Evolutionary conservation across 2,888 invertebrate genomes (phyloP).

Genomic region (Gnatocerus cornutus): DNA sequence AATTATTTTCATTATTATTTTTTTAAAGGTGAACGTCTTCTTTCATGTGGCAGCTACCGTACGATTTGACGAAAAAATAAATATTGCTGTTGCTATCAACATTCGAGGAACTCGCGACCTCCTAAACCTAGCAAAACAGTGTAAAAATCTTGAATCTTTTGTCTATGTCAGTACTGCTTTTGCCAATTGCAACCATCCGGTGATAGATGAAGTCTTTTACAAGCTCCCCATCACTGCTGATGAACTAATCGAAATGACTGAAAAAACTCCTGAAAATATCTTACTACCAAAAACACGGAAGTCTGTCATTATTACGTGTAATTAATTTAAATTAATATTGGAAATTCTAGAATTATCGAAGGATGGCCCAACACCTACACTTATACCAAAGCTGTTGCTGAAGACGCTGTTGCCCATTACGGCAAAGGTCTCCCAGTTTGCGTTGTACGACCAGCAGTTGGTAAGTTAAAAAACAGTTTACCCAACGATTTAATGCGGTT

Average conservation of each 20-base stretch:
- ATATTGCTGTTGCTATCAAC: constrained; percentile 71
- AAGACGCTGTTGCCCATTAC: constrained; percentile 75
- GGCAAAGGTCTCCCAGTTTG: constrained; percentile 75
- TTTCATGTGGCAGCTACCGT: constrained; percentile 73
- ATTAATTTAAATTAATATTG: too few relatives aligned
- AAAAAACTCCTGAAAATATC: constrained; percentile 64
- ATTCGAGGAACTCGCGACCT: constrained; percentile 72
- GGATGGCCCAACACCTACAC: constrained; percentile 82
- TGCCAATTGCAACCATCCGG: constrained; percentile 56
- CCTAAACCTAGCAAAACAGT: constrained; percentile 69
- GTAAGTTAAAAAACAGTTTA: too few relatives aligned
- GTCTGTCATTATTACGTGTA: background rate
- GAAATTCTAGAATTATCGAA: constrained; percentile 68
- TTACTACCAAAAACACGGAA: constrained; percentile 8
- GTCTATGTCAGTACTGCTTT: constrained; percentile 63
- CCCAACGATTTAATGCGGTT: too few relatives aligned
- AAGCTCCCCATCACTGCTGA: constrained; percentile 71
- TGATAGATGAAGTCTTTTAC: constrained; percentile 69
- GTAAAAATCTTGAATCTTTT: constrained; percentile 73
- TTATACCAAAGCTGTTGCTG: constrained; percentile 82
- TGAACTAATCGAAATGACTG: constrained; percentile 66
- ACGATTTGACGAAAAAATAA: constrained; percentile 73
- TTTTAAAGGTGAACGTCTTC: constrained; percentile 26
- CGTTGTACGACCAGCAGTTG: constrained; percentile 80
- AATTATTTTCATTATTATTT: too few relatives aligned